These are phyloP conservation scores for Perca fluviatilis DNA, from an alignment of 2,113 vertebrate genomes.

Conservation along the genomic window DNA sequence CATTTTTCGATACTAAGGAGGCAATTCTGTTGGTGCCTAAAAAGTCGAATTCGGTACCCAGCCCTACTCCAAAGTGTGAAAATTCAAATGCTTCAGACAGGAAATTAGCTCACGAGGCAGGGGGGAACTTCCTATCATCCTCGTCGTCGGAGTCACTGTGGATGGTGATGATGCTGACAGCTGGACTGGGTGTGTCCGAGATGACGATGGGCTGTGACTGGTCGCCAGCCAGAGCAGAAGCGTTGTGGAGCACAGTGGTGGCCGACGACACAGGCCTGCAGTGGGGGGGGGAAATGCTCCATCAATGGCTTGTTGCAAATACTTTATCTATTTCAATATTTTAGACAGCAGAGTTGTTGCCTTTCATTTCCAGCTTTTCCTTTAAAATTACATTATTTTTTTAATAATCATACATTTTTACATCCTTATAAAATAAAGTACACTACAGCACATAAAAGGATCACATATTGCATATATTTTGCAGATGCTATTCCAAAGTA, in stretches of 20 bases:
- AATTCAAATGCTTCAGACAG: background rate
- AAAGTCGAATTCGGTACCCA: no score
- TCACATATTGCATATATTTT: background rate
- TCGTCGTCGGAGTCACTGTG: constrained; percentile 98
- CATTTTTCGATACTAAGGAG: no score
- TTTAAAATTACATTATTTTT: background rate
- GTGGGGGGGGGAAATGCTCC: background rate
- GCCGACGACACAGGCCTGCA: constrained; percentile 85
- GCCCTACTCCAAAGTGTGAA: no score
- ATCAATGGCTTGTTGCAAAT: background rate
- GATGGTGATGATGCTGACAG: constrained; percentile 98
- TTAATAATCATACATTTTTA: background rate
- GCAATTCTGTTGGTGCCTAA: no score
- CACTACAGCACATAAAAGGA: background rate
- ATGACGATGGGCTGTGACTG: constrained; percentile 95
- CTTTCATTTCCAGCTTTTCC: background rate
- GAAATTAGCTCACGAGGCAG: constrained; percentile 80
- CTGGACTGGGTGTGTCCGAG: constrained; percentile 96
- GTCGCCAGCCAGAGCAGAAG: constrained; percentile 86
- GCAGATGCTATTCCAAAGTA: background rate
- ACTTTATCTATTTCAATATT: background rate
- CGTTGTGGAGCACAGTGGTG: constrained; percentile 86
- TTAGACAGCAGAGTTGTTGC: background rate
- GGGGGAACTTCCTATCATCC: constrained; percentile 93
- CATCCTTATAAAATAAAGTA: background rate